Evolutionary conservation across 1,140 invertebrate genomes (phyloP), one percentile per base, ranked within the genome.

Genomic region (Choristoneura fumiferana): DNA sequence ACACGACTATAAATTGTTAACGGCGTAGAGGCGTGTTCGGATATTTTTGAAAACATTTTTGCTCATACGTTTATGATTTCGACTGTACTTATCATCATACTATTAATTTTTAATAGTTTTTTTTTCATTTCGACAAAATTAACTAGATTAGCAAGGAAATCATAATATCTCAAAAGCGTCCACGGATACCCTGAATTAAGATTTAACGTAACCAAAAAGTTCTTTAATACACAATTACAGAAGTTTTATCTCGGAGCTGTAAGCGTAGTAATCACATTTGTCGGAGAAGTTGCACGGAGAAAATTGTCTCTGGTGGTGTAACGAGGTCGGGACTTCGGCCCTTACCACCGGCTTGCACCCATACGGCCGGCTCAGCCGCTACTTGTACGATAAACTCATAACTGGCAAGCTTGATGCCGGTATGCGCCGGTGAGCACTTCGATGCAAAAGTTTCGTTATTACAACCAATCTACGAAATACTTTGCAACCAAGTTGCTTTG

Each of bases 241-340:
- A 80, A 82, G 70, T 82, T 82, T 76, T 71, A 74, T 70, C 67
- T 75, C 73, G 57, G 67, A 74, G 68, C 66, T 60, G 69, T 65
- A 69, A 73, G 67, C 64, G 59, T 59, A 71, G 73, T 81, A 82
- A 82, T 82, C 77, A 78, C 71, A 75, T 82, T 78, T 76, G 76
- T 76, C 71, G 62, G 49, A 57, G 68, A 73, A 67, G 62, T 70
- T 78, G 71, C 69, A 64, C 65, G 67, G 62, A 69, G 73, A 76
- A 74, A 82, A 82, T 82, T 78, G 78, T 82, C 75, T 80, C 69
- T 69, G 68, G 65, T 67, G 56, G 45, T 64, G 69, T 80, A 76
- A 78, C 71, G 58, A 70, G 66, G 67, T 66, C 53, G 53, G 38
- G 37, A 4, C 37, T 33, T 57, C 54, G 62, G 22, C 39, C 61